Evolutionary conservation across 2,888 invertebrate species (phyloP), one percentile per base, ranked within the genome.

Genomic region (Brachyptera putata): DNA sequence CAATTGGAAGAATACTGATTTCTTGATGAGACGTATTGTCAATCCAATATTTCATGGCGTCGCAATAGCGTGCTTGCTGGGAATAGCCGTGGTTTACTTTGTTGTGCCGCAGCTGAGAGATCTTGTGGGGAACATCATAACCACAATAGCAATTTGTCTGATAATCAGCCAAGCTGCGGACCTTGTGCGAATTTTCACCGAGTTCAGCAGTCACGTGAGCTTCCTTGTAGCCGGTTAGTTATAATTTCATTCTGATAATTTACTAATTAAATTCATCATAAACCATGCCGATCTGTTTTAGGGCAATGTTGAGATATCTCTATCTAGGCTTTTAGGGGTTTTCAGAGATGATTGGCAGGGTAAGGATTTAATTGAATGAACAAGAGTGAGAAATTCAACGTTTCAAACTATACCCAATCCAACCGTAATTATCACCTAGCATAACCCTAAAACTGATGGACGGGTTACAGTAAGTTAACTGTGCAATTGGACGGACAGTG

Each of bases 51-150:
- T 88, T 64, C 90, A 90, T 73, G 83, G 83, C 0, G 80, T 90
- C 56, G 81, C 87, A 13, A 84, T 91, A 68, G 76, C 84, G 48
- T 81, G 88, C 64, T 83, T 86, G 66, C 73, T 91, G 57, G 72
- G 85, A 13, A 84, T 90, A 36, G 87, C 91, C 3, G 82, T 91
- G 48, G 82, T 91, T 63, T 91, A 91, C 71, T 91, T 91, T 74
- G 84, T 91, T 37, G 75, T 92, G 70, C 91, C 91, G 13, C 90
- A 91, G 56, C 75, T 92, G 59, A 77, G 90, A 70, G 91, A 92
- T 76, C 78, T 91, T 55, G 85, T 89, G 34, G 91, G 91, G 1
- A 91, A 91, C 72, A 91, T 91, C 65, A 83, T 91, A 61, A 90
- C 91, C 1, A 91, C 89, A 49, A 86, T 91, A 70, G 85, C 85